Evolutionary conservation across 2,113 vertebrate genomes (phyloP).

Genomic region (Anas platyrhynchos): DNA sequence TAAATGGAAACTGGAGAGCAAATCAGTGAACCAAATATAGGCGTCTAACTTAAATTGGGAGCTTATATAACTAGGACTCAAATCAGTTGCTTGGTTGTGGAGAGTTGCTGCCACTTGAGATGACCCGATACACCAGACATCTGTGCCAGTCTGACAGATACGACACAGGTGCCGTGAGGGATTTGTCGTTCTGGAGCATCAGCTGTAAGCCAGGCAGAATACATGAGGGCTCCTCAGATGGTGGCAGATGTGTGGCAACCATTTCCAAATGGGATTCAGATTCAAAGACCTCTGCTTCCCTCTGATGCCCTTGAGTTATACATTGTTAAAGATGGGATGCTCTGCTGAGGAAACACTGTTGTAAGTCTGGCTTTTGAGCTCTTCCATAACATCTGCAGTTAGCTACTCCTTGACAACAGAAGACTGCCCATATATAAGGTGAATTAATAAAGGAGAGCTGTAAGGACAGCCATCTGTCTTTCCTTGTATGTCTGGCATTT

Average conservation of each 20-base stretch:
- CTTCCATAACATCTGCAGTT: neutral
- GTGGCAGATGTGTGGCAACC: neutral
- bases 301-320: neutral
- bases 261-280: neutral
- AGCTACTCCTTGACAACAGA: neutral
- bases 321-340: neutral
- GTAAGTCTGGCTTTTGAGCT: neutral
- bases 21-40: slow-evolving; percentile 18
- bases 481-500: neutral
- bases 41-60: slow-evolving; percentile 22
- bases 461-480: neutral
- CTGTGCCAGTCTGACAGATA: slow-evolving; percentile 61
- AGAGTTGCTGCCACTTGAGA: slow-evolving; percentile 49
- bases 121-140: neutral
- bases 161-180: neutral
- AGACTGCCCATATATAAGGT: neutral
- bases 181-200: neutral
- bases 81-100: slow-evolving; percentile 1
- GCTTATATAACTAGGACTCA: slow-evolving; percentile 32
- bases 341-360: neutral
- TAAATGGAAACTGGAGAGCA: neutral
- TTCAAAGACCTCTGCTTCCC: neutral
- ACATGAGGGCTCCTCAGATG: neutral
- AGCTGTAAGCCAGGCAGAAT: neutral
- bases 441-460: neutral